Evolutionary conservation across 1,140 invertebrate species (phyloP).

Genomic region (Brachionus calyciflorus): DNA sequence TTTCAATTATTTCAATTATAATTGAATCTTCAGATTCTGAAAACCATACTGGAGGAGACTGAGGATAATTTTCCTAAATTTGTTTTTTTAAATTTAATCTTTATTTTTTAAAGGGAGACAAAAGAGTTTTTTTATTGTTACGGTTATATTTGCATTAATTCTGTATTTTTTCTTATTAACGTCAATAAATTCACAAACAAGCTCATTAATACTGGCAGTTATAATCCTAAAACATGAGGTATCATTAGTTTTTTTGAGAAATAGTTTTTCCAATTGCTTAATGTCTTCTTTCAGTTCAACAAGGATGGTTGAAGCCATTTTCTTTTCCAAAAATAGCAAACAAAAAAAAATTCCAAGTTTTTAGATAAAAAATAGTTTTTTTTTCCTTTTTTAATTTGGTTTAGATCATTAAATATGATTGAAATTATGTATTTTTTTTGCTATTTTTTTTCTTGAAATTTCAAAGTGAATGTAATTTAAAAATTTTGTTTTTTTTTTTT

Average conservation of each 20-base stretch:
- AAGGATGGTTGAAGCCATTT: background rate
- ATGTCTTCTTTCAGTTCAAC: background rate
- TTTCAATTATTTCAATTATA: slow-evolving; percentile 40
- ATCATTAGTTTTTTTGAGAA: slow-evolving; percentile 67
- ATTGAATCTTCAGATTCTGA: slow-evolving; percentile 36
- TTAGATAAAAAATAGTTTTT: too few species aligned
- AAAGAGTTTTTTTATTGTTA: too few species aligned
- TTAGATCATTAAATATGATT: too few species aligned
- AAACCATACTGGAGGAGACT: slow-evolving; percentile 38
- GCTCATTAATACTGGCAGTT: slow-evolving; percentile 93
- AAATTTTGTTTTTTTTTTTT: too few species aligned
- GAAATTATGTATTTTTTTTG: too few species aligned
- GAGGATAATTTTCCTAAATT: slow-evolving; percentile 39
- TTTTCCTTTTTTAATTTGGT: too few species aligned
- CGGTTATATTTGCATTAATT: slow-evolving; percentile 96
- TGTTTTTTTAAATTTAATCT: background rate
- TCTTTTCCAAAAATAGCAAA: too few species aligned
- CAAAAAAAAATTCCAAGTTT: too few species aligned
- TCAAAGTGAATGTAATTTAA: too few species aligned
- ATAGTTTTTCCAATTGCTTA: background rate
- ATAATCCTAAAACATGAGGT: slow-evolving; percentile 84
- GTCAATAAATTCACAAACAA: slow-evolving; percentile 91
- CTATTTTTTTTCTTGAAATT: too few species aligned
- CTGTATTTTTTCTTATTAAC: slow-evolving; percentile 89
- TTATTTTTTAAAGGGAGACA: background rate